Evolutionary conservation across 2,113 vertebrate species (phyloP).

Genomic region (Chaetops frenatus): DNA sequence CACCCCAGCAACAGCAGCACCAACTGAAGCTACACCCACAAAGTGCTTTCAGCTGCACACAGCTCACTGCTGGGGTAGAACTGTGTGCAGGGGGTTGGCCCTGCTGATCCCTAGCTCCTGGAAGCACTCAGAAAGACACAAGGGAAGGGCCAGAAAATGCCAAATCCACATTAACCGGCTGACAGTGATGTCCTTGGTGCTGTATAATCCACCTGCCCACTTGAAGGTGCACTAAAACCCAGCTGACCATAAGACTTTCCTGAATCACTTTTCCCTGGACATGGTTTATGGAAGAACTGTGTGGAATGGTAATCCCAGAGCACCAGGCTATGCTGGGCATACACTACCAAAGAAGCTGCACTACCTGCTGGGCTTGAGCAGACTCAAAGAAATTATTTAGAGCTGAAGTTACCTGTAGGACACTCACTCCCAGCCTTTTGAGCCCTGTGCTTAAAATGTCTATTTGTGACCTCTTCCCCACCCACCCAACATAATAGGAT

Average conservation of each 20-base stretch:
- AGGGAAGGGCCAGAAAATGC: not conserved
- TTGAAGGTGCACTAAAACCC: not conserved
- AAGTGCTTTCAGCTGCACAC: not conserved
- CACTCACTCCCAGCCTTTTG: not conserved
- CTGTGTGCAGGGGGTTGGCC: rapidly evolving
- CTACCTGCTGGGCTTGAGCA: not conserved
- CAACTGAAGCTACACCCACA: not conserved
- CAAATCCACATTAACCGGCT: rapidly evolving
- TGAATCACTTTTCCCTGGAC: not conserved
- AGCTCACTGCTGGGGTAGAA: not conserved
- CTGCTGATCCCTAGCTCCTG: not conserved
- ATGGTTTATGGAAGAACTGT: not conserved
- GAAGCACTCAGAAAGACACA: not conserved
- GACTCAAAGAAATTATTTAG: not conserved
- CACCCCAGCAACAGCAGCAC: not conserved
- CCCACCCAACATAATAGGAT: not conserved
- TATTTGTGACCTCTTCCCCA: not conserved
- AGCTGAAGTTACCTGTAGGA: not conserved
- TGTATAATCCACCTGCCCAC: not conserved
- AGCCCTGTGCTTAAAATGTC: not conserved
- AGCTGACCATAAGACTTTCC: not conserved
- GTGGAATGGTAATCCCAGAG: not conserved
- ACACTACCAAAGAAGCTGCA: not conserved
- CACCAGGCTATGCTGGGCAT: not conserved
- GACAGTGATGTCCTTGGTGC: no score